Conservation (phyloP, 2,888 invertebrate species). For the Synanthedon formicaeformis region DNA sequence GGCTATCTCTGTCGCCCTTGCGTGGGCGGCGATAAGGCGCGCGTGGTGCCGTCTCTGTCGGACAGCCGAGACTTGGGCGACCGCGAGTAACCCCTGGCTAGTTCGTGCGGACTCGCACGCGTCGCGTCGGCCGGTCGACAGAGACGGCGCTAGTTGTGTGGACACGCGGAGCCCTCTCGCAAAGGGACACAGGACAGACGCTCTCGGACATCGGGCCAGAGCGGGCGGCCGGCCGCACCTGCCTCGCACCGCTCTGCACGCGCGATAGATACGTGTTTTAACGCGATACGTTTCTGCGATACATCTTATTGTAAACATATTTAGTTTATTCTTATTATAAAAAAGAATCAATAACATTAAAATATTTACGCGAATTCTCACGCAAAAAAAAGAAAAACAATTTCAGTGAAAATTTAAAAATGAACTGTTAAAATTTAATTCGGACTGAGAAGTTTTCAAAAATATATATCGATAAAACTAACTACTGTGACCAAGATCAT, state of each 20-base stretch:
- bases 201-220: slow-evolving; percentile 71
- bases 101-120: slow-evolving; percentile 67
- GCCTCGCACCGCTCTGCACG: slow-evolving; percentile 51
- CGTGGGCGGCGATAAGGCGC: slow-evolving; percentile 23
- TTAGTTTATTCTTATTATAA: slow-evolving; percentile 15
- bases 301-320: slow-evolving; percentile 41
- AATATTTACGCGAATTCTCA: slow-evolving; percentile 11
- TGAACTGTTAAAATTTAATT: slow-evolving; percentile 32
- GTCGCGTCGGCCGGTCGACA: slow-evolving; percentile 64
- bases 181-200: slow-evolving; percentile 72
- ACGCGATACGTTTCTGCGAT: slow-evolving; percentile 41
- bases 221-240: slow-evolving; percentile 69
- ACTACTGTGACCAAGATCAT: slow-evolving; percentile 50
- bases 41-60: slow-evolving; percentile 49
- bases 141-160: slow-evolving; percentile 55
- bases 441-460: slow-evolving; percentile 45
- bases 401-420: slow-evolving; percentile 8
- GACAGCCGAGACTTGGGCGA: slow-evolving; percentile 59
- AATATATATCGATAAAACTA: slow-evolving; percentile 29
- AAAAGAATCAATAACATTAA: slow-evolving; percentile 9
- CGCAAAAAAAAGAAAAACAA: slow-evolving; percentile 1
- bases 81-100: slow-evolving; percentile 71
- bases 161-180: slow-evolving; percentile 66
- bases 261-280: slow-evolving; percentile 42
- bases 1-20: slow-evolving; percentile 42